A percentile compares a stretch with the other conserved stretches of the same genome.
Conservation (phyloP, 2,888 invertebrate species). For the Xiphydria camelus region DNA sequence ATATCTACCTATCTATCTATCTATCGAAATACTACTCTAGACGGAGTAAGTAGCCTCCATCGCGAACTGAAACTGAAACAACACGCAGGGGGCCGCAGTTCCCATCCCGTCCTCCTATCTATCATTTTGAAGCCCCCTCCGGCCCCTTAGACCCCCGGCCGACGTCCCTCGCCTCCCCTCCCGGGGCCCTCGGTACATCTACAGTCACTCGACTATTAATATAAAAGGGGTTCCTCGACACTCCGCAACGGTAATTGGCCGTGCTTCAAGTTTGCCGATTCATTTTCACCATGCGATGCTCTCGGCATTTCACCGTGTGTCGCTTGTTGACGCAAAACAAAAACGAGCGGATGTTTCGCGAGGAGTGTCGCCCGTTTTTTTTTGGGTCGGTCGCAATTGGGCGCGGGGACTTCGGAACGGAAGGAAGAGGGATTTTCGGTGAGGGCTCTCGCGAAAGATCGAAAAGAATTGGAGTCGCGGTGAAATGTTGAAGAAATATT, state of each 20-base stretch:
- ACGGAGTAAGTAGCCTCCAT: slow-evolving; percentile 45
- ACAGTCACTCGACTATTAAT: slow-evolving; percentile 55
- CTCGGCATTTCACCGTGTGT: too few relatives aligned
- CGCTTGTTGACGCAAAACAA: too few relatives aligned
- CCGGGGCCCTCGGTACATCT: slow-evolving; percentile 44
- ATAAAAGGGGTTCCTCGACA: slow-evolving; percentile 57
- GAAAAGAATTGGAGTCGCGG: too few relatives aligned
- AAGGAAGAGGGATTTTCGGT: too few relatives aligned
- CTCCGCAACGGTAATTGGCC: slow-evolving; percentile 52
- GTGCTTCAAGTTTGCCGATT: slow-evolving; percentile 46
- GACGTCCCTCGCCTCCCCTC: slow-evolving; percentile 16
- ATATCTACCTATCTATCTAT: slow-evolving; percentile 3
- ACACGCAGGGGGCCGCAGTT: slow-evolving; percentile 49
- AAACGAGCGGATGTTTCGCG: too few relatives aligned
- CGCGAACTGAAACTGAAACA: slow-evolving; percentile 53
- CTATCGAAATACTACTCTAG: slow-evolving; percentile 24
- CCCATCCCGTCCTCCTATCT: slow-evolving; percentile 54
- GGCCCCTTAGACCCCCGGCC: slow-evolving; percentile 30
- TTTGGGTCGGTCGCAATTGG: too few relatives aligned
- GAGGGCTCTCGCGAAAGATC: too few relatives aligned
- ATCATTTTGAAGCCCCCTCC: slow-evolving; percentile 54
- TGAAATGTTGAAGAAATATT: too few relatives aligned
- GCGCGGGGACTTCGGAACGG: too few relatives aligned
- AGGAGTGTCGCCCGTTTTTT: too few relatives aligned
- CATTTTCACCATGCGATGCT: slow-evolving; percentile 40